Evolutionary conservation across 1,140 invertebrate species (phyloP), one percentile per base, ranked within the genome.

Genomic region (Caenorhabditis tropicalis): DNA sequence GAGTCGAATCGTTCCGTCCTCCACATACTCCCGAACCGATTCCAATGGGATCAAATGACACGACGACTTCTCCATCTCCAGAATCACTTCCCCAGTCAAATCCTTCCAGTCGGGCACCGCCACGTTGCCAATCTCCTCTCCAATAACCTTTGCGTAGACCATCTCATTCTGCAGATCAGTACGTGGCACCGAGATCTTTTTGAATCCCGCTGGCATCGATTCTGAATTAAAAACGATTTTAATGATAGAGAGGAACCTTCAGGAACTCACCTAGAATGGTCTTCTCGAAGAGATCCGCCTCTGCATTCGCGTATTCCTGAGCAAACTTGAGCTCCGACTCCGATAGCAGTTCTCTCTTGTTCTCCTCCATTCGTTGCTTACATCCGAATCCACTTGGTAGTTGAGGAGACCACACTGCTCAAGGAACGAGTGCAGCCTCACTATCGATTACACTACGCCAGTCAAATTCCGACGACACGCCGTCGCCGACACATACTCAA

Each of bases 341-440:
- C n/a, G 65, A 39, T 24, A 74, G 9, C 36, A 74, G 21, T 0
- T 74, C 65, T 4, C 19, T 74, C 24, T 43, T 33, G 7, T 31
- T 31, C 65, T 74, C 65, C 4, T 74, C n/a, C 16, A 7, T 74
- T 15, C 65, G 33, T 24, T 24, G 6, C 2, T 74, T 43, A 36
- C 95, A 88, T 99, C 98, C 9, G 96, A 94, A 92, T 99, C 97
- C 81, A 99, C 95, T 94, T 98, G 94, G 92, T 99, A 99, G 92
- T 99, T 99, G 80, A 99, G 95, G 1, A 99, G 93, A 46, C 98
- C 98, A 98, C 98, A 99, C 92, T 99, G 97, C 91, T 99, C 98
- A 16, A 99, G 92, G 92, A 99, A 99, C 19, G 97, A 96, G 92
- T 99, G 98, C 6, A 99, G 96, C 60, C 93, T 94, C 95, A 99